These are phyloP conservation scores for Tipula confusa DNA, from an alignment of 2,888 invertebrate species.

Conservation along the genomic window DNA sequence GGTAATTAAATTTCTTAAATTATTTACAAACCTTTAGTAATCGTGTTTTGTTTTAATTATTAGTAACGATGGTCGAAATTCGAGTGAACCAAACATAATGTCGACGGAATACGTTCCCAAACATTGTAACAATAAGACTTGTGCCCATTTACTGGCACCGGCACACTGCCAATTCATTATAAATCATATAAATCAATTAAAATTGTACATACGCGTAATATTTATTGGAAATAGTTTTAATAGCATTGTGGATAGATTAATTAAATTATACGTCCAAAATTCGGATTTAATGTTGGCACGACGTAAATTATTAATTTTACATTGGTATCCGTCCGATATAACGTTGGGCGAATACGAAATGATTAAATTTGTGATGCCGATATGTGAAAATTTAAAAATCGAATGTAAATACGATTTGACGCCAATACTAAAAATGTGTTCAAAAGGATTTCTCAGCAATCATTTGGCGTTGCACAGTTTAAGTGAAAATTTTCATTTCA, in stretches of 20 bases:
- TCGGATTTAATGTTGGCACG: not conserved
- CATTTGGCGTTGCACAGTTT: conserved; percentile 34
- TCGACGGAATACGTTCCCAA: conserved; percentile 31
- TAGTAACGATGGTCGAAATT: not conserved
- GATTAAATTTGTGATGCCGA: conserved; percentile 56
- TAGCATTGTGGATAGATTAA: conserved; percentile 47
- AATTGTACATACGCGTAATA: conserved; percentile 60
- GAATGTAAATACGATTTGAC: conserved; percentile 66
- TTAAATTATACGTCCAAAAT: conserved; percentile 35
- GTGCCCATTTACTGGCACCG: conserved; percentile 53
- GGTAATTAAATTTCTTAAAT: conserved; percentile 6
- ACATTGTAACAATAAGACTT: conserved; percentile 39
- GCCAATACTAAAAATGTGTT: conserved; percentile 63
- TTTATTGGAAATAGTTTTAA: conserved; percentile 61
- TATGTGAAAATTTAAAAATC: conserved; percentile 52
- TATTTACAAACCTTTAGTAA: not conserved
- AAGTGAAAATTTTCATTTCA: not conserved
- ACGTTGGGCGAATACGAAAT: not conserved
- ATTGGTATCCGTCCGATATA: conserved; percentile 63
- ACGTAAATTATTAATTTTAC: conserved; percentile 55
- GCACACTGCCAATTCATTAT: conserved; percentile 55
- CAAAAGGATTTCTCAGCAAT: conserved; percentile 53
- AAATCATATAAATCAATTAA: conserved; percentile 57
- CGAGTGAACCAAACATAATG: not conserved
- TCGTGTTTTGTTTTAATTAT: not conserved